phyloP scores from a whole-genome alignment of 2,888 invertebrate genomes.

The Thalpophila matura region DNA sequence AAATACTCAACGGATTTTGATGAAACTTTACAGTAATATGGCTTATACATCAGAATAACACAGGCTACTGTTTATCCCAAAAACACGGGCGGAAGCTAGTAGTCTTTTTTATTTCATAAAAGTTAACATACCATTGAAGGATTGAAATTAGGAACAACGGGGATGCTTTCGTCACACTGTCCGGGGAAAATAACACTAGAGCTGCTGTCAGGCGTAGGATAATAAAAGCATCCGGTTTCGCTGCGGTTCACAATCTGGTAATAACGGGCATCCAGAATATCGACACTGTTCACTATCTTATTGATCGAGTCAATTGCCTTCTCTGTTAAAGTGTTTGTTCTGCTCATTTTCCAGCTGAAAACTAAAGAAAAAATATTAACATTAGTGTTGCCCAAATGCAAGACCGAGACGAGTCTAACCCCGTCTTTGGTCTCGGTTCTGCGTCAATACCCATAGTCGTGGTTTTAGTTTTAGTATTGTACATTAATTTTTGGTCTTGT shows the following conservation, averaged over 20 bases:
- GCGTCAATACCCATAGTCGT: too few species aligned
- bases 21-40: too few species aligned
- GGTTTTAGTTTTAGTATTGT: too few species aligned
- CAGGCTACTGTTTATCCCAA: too few species aligned
- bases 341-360: conserved; percentile 83
- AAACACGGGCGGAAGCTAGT: too few species aligned
- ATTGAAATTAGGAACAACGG: conserved; percentile 72
- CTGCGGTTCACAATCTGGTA: conserved; percentile 69
- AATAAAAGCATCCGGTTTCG: conserved; percentile 75
- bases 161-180: conserved; percentile 73
- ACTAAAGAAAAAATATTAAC: conserved; percentile 64
- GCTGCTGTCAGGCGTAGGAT: conserved; percentile 65
- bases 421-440: too few species aligned
- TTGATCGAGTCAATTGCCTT: conserved; percentile 68
- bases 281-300: conserved; percentile 59
- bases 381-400: too few species aligned
- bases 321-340: conserved; percentile 64
- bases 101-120: too few species aligned
- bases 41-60: too few species aligned
- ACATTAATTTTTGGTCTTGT: too few species aligned
- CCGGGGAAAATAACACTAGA: conserved; percentile 73
- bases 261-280: conserved; percentile 73
- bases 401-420: too few species aligned
- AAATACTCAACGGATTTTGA: too few species aligned
- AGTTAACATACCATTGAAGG: conserved; percentile 70